These are phyloP conservation scores for Acleris emargana DNA, from an alignment of 2,888 invertebrate genomes.

Conservation along the genomic window DNA sequence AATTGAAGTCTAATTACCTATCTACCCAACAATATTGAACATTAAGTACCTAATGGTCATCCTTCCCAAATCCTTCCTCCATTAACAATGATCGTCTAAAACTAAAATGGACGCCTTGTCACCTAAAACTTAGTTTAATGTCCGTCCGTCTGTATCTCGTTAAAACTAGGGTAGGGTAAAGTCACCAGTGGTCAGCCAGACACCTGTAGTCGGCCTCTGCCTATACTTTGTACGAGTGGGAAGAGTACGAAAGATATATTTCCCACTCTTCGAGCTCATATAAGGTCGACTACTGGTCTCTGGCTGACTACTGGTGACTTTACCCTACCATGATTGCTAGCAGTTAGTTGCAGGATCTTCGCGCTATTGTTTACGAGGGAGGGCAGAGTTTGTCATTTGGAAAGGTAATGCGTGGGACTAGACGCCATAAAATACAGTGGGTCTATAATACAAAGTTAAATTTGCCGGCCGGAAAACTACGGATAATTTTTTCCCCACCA, in stretches of 20 bases:
- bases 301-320: too few species aligned
- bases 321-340: constrained; percentile 14
- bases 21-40: not conserved
- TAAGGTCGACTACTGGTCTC: too few species aligned
- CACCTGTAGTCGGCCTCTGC: too few species aligned
- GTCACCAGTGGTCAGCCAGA: too few species aligned
- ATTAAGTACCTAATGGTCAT: not conserved
- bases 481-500: not conserved
- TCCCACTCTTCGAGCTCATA: too few species aligned
- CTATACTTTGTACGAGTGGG: too few species aligned
- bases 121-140: constrained; percentile 25
- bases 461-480: not conserved
- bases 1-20: not conserved
- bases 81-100: constrained; percentile 11
- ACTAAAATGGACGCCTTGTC: constrained; percentile 12
- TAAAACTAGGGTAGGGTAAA: constrained; percentile 23
- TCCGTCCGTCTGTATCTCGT: constrained; percentile 23
- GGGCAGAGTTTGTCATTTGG: constrained; percentile 6
- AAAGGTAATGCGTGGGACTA: constrained; percentile 25
- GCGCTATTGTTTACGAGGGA: constrained; percentile 12
- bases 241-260: too few species aligned
- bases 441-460: constrained; percentile 9
- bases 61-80: not conserved
- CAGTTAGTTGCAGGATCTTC: constrained; percentile 25
- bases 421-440: constrained; percentile 29